Evolutionary conservation across 2,888 invertebrate genomes (phyloP), one percentile per base, ranked within the genome.

Genomic region (Monoplex corrugatus): DNA sequence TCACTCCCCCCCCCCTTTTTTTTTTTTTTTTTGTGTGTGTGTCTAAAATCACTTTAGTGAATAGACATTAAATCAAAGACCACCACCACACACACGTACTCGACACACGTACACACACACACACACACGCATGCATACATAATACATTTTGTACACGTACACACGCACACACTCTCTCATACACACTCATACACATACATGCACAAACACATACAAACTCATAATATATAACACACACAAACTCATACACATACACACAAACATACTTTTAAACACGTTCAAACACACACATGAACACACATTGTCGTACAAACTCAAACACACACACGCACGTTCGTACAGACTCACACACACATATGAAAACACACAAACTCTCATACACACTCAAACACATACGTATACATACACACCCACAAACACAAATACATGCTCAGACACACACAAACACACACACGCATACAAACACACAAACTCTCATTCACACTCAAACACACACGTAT

Each of bases 391-490:
- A 44, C 43, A 44, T 16, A 83, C 80, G 38, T 38, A 80, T 35
- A 35, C 43, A 80, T 38, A 10, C 80, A 80, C 80, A 80, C 80
- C 32, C 38, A 80, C 80, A 80, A 35, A 80, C 80, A 40, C 80
- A 80, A 35, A 80, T n/a, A 80, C 80, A 80, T 38, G 38, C 80
- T 38, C 38, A 38, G 16, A 80, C 80, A 80, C 80, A 80, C 43
- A 80, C 80, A 80, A 16, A 80, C 80, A 80, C 80, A 35, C 80
- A 80, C 80, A 80, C 80, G 38, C 43, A 40, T 38, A 80, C 38
- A 80, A 32, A 80, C 80, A 35, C 10, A 43, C 38, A 35, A 8
- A 80, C 28, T n/a, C n/a, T n/a, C n/a, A n/a, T n/a, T 6, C 68
- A 68, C 6, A 23, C 23, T 68, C 28, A 28, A 0, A 8, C 68